phyloP scores from a whole-genome alignment of 2,797 vertebrate genomes.

The Paguma larvata region DNA sequence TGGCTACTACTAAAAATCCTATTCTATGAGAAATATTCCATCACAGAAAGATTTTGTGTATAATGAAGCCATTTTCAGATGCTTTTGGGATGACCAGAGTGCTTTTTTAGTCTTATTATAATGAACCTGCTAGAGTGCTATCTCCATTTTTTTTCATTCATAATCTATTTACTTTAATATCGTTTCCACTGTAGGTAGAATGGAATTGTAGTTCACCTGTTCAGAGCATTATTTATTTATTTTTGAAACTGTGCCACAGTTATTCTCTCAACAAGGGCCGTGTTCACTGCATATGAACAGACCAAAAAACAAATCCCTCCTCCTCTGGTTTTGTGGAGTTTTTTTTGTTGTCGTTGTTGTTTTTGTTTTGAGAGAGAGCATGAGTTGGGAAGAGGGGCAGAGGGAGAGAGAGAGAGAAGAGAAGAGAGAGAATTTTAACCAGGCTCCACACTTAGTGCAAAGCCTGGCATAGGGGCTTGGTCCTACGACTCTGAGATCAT shows the following conservation, averaged over 20 bases:
- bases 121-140: conserved; percentile 31
- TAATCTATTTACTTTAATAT: conserved; percentile 18
- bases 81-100: neutral
- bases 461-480: no score
- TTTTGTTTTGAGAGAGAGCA: no score
- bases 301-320: neutral
- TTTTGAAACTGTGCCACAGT: neutral
- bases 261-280: neutral
- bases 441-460: no score
- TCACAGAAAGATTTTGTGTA: conserved; percentile 11
- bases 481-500: no score
- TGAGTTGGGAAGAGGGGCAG: no score
- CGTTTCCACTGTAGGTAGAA: neutral
- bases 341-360: no score
- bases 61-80: conserved; percentile 48
- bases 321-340: neutral
- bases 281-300: neutral
- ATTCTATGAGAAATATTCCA: neutral
- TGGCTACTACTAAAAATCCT: neutral
- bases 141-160: conserved; percentile 35
- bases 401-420: no score
- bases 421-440: no score
- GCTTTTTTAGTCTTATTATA: conserved; percentile 43
- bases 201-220: neutral
- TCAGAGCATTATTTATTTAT: neutral